Evolutionary conservation across 35 echinoderm and acorn worm species (phyloP).

Genomic region (Hemicentrotus pulcherrimus): DNA sequence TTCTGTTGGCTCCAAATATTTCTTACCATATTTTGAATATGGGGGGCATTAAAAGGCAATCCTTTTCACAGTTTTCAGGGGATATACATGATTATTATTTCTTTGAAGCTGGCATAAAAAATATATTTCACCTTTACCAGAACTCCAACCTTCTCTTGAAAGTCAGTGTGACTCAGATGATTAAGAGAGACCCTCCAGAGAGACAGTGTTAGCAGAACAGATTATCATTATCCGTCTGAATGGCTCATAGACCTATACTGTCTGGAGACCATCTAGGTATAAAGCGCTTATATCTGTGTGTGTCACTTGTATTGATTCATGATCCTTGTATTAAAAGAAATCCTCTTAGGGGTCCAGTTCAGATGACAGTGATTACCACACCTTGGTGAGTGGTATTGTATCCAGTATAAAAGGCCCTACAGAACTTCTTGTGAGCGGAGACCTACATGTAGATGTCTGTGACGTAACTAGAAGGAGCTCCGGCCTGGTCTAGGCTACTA

Average conservation of each 20-base stretch:
- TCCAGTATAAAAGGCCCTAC: background rate
- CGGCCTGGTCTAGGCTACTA: no score
- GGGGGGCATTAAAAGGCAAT: no score
- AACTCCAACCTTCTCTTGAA: background rate
- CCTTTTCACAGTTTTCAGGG: no score
- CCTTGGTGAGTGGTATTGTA: background rate
- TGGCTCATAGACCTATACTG: background rate
- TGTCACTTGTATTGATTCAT: background rate
- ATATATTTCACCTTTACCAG: no score
- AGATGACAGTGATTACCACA: background rate
- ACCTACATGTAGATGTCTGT: no score
- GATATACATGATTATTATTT: no score
- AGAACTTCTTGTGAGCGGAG: background rate
- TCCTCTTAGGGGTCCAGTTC: background rate
- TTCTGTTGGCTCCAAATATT: no score
- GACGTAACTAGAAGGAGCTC: no score
- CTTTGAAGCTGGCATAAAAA: no score
- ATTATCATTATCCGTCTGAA: background rate
- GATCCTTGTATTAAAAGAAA: background rate
- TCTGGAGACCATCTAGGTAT: background rate
- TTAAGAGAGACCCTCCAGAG: background rate
- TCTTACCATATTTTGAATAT: no score
- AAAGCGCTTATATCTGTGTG: background rate
- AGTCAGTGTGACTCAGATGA: background rate
- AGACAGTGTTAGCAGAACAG: background rate